phyloP scores from a whole-genome alignment of 2,888 invertebrate species.

The Leptopilina syphax region DNA sequence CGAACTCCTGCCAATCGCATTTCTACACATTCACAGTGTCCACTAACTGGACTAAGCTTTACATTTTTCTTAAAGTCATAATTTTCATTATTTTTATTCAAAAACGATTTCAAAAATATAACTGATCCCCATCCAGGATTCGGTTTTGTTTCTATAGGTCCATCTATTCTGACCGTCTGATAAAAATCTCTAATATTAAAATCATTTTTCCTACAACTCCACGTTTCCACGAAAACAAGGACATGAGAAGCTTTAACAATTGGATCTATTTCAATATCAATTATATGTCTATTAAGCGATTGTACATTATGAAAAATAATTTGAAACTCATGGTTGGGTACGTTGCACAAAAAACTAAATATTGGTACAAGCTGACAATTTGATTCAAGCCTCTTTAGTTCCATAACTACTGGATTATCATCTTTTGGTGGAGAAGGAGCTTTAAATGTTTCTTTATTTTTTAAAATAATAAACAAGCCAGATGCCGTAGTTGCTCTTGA shows the following conservation, averaged over 20 bases:
- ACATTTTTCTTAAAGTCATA: too few species aligned
- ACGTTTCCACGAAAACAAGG: neutral
- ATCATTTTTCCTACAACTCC: neutral
- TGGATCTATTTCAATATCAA: neutral
- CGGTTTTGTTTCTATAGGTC: neutral
- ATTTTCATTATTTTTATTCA: too few species aligned
- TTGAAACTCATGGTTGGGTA: neutral
- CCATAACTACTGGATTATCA: neutral
- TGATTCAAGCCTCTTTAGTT: neutral
- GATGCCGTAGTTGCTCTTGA: neutral
- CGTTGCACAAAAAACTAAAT: neutral
- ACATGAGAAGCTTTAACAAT: neutral
- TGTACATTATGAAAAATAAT: constrained; percentile 7
- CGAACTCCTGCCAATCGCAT: too few species aligned
- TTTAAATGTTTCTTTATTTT: neutral
- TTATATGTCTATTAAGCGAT: neutral
- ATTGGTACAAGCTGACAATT: neutral
- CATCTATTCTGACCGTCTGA: neutral
- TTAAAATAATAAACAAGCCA: neutral
- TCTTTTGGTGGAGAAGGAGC: neutral
- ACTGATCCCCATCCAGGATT: too few species aligned
- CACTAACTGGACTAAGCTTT: too few species aligned
- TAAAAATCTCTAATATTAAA: neutral
- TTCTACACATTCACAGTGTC: too few species aligned
- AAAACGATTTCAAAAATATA: too few species aligned